A percentile compares a stretch with the other conserved stretches of the same genome.
Conservation (phyloP, 2,797 vertebrate genomes). For the Siniperca obscura region DNA sequence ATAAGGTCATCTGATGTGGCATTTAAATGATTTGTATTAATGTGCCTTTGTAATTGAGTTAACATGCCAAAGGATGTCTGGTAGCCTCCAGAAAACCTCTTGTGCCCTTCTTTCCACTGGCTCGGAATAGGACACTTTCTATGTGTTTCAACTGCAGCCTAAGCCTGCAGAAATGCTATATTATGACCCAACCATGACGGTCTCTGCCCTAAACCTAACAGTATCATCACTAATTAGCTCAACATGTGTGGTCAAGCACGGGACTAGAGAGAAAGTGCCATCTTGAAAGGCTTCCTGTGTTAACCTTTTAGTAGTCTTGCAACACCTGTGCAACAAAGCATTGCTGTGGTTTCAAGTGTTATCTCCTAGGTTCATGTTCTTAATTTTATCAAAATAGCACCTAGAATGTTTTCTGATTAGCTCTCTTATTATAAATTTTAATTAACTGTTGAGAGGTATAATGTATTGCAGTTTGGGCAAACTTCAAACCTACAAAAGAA, state of each 20-base stretch:
- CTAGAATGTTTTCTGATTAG: background rate
- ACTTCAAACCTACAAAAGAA: background rate
- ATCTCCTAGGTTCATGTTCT: background rate
- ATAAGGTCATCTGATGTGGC: background rate
- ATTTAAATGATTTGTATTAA: constrained; percentile 3
- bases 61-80: background rate
- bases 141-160: constrained; percentile 36
- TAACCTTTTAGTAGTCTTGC: background rate
- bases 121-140: constrained; percentile 15
- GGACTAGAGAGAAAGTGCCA: constrained; percentile 12
- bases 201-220: constrained; percentile 36
- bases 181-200: constrained; percentile 35
- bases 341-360: background rate
- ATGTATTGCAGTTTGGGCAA: background rate
- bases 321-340: constrained; percentile 5
- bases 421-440: background rate
- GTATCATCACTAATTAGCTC: constrained; percentile 40
- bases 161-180: constrained; percentile 46
- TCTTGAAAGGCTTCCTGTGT: constrained; percentile 1
- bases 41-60: background rate
- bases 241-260: constrained; percentile 50
- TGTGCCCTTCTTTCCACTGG: constrained; percentile 34
- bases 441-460: background rate
- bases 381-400: background rate
- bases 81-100: constrained; percentile 7